phyloP scores from a whole-genome alignment of 2,113 vertebrate genomes.

The Catharus fuscescens region DNA sequence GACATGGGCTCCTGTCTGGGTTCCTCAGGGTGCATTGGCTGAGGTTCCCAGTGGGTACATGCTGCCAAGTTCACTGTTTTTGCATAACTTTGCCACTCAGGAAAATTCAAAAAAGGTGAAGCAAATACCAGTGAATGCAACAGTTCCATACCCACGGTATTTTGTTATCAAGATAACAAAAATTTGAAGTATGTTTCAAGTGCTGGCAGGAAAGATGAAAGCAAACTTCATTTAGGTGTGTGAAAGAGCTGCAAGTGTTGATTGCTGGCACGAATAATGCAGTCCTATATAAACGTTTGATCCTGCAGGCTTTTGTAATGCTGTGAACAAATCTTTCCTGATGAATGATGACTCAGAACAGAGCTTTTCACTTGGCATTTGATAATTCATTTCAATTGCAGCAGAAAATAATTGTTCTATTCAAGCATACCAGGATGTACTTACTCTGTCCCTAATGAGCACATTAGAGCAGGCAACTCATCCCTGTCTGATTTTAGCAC shows the following conservation, averaged over 20 bases:
- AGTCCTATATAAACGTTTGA: slow-evolving; percentile 3
- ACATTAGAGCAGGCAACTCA: slow-evolving; percentile 51
- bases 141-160: fast-evolving
- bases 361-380: slow-evolving; percentile 35
- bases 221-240: not conserved
- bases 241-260: not conserved
- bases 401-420: slow-evolving; percentile 54
- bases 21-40: not conserved
- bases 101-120: not conserved
- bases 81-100: not conserved
- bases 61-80: not conserved
- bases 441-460: slow-evolving; percentile 45
- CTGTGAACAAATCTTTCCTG: slow-evolving; percentile 10
- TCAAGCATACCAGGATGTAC: slow-evolving; percentile 40
- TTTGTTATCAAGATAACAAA: not conserved
- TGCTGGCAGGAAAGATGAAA: not conserved
- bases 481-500: slow-evolving; percentile 51
- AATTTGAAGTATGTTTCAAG: not conserved
- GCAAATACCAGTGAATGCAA: not conserved
- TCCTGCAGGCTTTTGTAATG: slow-evolving; percentile 13
- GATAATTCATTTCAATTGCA: slow-evolving; percentile 56
- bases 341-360: slow-evolving; percentile 54
- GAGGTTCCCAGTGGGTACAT: not conserved
- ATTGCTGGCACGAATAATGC: not conserved
- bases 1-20: not conserved